phyloP scores from a whole-genome alignment of 2,113 vertebrate species.

The Cairina moschata region DNA sequence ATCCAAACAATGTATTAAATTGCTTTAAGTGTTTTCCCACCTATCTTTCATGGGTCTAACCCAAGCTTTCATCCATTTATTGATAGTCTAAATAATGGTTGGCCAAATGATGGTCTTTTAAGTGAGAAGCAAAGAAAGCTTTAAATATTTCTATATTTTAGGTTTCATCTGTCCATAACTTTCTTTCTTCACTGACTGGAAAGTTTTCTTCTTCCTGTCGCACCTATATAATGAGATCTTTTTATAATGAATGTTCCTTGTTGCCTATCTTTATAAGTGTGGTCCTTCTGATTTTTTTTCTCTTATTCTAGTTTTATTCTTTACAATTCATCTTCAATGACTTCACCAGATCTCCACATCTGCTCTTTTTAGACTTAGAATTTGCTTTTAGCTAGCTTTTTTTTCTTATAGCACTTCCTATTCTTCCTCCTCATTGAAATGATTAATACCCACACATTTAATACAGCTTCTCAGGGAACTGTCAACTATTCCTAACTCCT shows the following conservation, averaged over 20 bases:
- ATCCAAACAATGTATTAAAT: neutral
- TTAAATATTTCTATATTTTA: neutral
- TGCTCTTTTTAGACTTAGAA: neutral
- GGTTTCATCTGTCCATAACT: neutral
- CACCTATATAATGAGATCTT: neutral
- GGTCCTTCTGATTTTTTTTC: neutral
- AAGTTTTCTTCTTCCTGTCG: neutral
- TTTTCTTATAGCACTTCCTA: neutral
- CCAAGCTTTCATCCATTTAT: neutral
- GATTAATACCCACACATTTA: conserved; percentile 25
- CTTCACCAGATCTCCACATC: neutral
- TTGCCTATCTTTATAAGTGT: neutral
- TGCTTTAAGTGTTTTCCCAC: neutral
- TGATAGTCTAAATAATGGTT: neutral
- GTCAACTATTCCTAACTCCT: conserved; percentile 1
- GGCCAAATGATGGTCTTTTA: neutral
- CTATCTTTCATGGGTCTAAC: neutral
- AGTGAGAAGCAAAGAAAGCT: neutral
- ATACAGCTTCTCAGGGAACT: conserved; percentile 12
- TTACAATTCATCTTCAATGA: neutral
- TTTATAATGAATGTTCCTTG: neutral
- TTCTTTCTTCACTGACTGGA: neutral
- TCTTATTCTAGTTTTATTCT: neutral
- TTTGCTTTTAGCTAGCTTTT: neutral
- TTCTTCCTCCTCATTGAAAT: conserved; percentile 22